These are phyloP conservation scores for Heterodera carotae DNA, from an alignment of 1,140 invertebrate genomes.

Conservation along the genomic window DNA sequence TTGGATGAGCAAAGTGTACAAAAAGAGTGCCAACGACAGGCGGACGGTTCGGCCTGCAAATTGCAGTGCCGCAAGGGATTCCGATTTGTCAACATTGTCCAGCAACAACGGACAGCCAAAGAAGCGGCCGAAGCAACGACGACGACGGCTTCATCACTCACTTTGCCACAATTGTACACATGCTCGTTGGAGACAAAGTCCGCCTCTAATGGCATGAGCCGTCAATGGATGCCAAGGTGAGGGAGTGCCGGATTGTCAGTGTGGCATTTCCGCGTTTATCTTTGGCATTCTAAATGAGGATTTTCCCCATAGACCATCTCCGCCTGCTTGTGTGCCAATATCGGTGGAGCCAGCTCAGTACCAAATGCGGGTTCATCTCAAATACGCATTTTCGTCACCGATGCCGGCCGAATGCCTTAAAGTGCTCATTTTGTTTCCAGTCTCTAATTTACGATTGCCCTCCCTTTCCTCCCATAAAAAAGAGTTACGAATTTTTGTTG, in stretches of 20 bases:
- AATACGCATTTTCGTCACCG: constrained; percentile 84
- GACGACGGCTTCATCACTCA: neutral
- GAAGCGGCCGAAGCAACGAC: neutral
- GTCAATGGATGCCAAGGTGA: neutral
- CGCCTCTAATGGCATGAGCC: constrained; percentile 22
- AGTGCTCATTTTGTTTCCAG: constrained; percentile 57
- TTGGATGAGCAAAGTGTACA: constrained; percentile 78
- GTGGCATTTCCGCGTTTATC: neutral
- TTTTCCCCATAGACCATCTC: constrained; percentile 16
- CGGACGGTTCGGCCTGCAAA: constrained; percentile 79
- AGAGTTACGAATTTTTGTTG: constrained; percentile 79
- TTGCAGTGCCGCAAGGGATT: constrained; percentile 86
- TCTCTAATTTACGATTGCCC: neutral
- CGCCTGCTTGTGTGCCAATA: constrained; percentile 55
- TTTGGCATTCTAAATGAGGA: neutral
- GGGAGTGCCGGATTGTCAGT: too few species aligned
- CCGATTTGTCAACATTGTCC: constrained; percentile 86
- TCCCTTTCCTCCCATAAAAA: neutral
- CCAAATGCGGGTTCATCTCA: constrained; percentile 83
- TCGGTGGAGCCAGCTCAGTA: constrained; percentile 84
- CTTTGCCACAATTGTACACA: constrained; percentile 72
- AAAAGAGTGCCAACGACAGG: constrained; percentile 78
- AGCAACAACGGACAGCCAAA: constrained; percentile 74
- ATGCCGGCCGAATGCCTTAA: constrained; percentile 80
- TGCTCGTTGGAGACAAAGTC: constrained; percentile 67